Evolutionary conservation across 2,113 vertebrate species (phyloP).

Genomic region (Circaetus cinerascens): DNA sequence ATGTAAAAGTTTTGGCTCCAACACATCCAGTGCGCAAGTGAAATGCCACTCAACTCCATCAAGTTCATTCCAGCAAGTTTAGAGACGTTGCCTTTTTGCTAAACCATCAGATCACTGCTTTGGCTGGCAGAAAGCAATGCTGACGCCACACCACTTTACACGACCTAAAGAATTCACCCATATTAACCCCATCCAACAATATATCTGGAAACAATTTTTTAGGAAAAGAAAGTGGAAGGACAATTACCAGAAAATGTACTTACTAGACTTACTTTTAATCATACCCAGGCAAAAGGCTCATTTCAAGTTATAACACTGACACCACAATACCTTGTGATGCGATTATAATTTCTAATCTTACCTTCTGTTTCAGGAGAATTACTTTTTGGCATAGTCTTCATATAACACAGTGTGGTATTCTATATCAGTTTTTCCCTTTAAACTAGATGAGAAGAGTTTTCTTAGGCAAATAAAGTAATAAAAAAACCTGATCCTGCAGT

Average conservation of each 20-base stretch:
- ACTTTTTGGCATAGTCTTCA: not conserved
- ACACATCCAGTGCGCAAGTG: not conserved
- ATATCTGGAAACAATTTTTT: not conserved
- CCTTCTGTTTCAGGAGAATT: not conserved
- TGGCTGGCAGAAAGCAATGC: not conserved
- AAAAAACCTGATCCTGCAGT: slow-evolving; percentile 3
- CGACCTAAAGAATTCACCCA: not conserved
- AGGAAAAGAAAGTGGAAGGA: not conserved
- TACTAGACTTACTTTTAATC: not conserved
- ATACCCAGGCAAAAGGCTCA: not conserved
- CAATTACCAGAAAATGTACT: not conserved
- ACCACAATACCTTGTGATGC: not conserved
- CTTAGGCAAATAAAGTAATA: slow-evolving; percentile 39
- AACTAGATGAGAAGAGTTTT: slow-evolving; percentile 26
- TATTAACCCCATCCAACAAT: not conserved
- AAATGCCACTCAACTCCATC: not conserved
- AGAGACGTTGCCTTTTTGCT: not conserved
- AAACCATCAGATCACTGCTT: fast-evolving
- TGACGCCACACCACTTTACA: not conserved
- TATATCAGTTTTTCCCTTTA: not conserved
- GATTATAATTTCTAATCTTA: not conserved
- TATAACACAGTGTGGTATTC: not conserved
- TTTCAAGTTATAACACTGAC: not conserved
- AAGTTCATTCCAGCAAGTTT: not conserved
- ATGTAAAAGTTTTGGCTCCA: not conserved